Base-by-base conservation (phyloP, 2,888 invertebrate species). In the Exephanes ischioxanthus region DNA sequence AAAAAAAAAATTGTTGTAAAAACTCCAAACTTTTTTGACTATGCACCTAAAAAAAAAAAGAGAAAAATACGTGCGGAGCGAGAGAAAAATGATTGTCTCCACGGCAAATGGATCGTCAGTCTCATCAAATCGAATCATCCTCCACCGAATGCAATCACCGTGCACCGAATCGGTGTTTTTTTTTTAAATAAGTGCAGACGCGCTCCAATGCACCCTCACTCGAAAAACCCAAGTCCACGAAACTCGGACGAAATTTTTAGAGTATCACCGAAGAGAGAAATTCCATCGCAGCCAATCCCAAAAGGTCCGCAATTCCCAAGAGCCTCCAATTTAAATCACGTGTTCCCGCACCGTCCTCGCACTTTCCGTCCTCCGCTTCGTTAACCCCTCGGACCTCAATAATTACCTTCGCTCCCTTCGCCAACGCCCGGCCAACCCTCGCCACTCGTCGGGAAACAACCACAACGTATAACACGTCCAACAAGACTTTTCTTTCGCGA, bases 351-450 rank as follows among this genome's bases (percentile, higher is more conserved):
- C 26, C 30, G 9, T 22, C 1, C 58, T 26, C 16, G 41, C 61
- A 26, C 30, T 41, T 26, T 26, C 30, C 2, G 22, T 26, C 26
- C 26, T 26, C 26, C 26, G n/a, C 22, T 30, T 26, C 3, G 41
- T 45, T 26, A 41, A 61, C 48, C 51, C 33, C 61, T 75, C 22
- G 9, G 58, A 75, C 67, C 37, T 48, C 41, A 22, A 19, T 81
- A 81, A 75, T 75, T 68, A 68, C 67, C 45, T 30, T 67, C 63
- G 61, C 79, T 53, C 48, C 45, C 9, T 58, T n/a, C 7, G 26
- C 22, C 41, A 22, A 14, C 22, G 41, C 41, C 41, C 19, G 4
- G 1, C 9, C 16, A 26, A n/a, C n/a, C 14, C 19, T 68, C 30
- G 19, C 33, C 77, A n/a, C 58, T n/a, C 30, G 3, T 6, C 48